Evolutionary conservation across 2,113 vertebrate genomes (phyloP).

Genomic region (Pluvianellus socialis): DNA sequence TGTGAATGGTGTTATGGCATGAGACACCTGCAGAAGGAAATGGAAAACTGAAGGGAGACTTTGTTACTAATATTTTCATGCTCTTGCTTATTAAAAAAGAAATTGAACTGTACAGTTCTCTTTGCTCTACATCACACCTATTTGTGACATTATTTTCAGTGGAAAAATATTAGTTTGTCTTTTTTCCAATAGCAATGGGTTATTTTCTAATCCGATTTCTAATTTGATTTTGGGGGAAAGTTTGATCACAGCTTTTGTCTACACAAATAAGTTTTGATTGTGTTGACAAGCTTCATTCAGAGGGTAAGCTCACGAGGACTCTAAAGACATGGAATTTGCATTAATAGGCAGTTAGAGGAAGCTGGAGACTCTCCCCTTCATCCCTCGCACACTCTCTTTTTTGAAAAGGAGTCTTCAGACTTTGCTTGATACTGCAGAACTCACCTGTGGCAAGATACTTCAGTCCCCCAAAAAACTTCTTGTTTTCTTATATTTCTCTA

Average conservation of each 20-base stretch:
- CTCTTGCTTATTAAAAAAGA: neutral
- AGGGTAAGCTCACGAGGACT: neutral
- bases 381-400: rapidly evolving
- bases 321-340: neutral
- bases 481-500: neutral
- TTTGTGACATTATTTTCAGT: neutral
- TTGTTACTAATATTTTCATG: neutral
- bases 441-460: neutral
- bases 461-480: neutral
- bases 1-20: neutral
- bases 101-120: neutral
- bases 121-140: neutral
- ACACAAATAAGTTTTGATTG: neutral
- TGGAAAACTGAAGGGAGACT: neutral
- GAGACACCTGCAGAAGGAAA: neutral
- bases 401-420: neutral
- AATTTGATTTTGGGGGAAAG: neutral
- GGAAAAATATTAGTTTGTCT: neutral
- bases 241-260: neutral
- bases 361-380: neutral
- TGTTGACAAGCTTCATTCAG: neutral
- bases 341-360: neutral
- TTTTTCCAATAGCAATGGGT: neutral
- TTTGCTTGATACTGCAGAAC: neutral
- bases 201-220: neutral